A percentile compares a stretch with the other conserved stretches of the same genome.
These are phyloP conservation scores for Neotoma lepida DNA, from an alignment of 2,113 vertebrate genomes.

Conservation along the genomic window DNA sequence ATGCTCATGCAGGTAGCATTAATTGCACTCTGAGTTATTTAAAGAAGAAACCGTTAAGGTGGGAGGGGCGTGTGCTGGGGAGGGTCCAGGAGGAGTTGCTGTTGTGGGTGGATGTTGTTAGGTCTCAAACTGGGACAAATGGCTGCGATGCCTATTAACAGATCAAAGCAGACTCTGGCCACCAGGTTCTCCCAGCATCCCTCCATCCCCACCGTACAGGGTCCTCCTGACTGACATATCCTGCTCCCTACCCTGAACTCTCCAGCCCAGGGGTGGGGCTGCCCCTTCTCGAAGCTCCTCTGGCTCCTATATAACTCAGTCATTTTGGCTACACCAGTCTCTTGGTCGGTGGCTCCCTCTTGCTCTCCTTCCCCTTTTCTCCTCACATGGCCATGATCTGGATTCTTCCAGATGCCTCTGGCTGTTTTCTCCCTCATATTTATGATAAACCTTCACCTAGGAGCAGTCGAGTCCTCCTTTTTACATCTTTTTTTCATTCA, in stretches of 20 bases:
- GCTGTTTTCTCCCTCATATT: not conserved
- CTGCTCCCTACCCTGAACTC: not conserved
- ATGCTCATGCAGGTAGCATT: not conserved
- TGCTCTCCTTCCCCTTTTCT: no score
- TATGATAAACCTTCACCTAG: not conserved
- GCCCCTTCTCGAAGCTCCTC: not conserved
- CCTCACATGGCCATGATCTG: not conserved
- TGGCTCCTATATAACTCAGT: not conserved
- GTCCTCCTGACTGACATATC: not conserved
- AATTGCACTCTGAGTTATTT: not conserved
- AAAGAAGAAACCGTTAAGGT: not conserved
- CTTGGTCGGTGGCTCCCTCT: not conserved
- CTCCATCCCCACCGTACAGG: not conserved
- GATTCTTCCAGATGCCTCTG: not conserved
- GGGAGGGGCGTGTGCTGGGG: not conserved
- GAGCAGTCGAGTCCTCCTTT: not conserved
- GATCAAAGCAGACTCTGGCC: not conserved
- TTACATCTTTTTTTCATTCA: not conserved
- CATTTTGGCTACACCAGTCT: not conserved
- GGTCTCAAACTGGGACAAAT: not conserved
- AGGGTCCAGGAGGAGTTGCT: not conserved
- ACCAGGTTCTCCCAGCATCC: not conserved
- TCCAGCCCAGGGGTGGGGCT: not conserved
- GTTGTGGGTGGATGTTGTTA: not conserved
- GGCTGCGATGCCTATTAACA: not conserved